Base-by-base conservation (phyloP, 37 sponge, comb jelly and placozoan species). In the Dysidea cf. avara region DNA sequence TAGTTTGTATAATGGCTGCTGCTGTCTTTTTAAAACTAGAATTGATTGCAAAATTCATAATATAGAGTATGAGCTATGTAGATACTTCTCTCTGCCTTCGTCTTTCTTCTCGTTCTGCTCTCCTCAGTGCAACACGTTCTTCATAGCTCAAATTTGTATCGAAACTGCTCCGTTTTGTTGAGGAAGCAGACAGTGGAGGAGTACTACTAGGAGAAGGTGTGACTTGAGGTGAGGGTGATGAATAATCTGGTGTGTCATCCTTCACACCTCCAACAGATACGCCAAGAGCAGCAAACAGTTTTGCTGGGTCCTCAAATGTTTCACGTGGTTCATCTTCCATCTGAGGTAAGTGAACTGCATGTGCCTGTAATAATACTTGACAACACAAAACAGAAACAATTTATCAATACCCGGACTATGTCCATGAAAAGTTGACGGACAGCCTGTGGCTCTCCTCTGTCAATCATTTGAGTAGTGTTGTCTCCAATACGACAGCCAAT, bases 401-500 rank as follows among this genome's bases (percentile, higher is more conserved):
- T 33, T 0, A 7, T 21, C 1, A 77, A 48, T 39, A 91, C 92
- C 71, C 77, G 72, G 37, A 91, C 77, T 13, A 91, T 76, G 43
- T 86, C 84, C 47, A 91, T 61, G 21, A 91, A 48, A 39, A 91
- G 49, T 37, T 61, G 38, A 1, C 66, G 37, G 34, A 81, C 72
- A 1, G 75, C 69, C 0, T 32, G 21, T 9, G 62, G 76, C 47
- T 86, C 81, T 24, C 51, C 74, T 11, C 20, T 22, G 5, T 86
- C 32, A 22, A 91, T 65, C 2, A 61, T 58, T 18, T 78, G 54
- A 3, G 30, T 55, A 0, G 84, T 83, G 34, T 26, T 46, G 25
- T 89, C 90, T 47, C 32, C 63, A 3, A 94, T 66, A 29, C 40
- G 72, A 39, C 90, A 90, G 63, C 94, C 94, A 51, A 94, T 94